Evolutionary conservation across 2,797 vertebrate genomes (phyloP).

Genomic region (Gadopsis bispinosus): DNA sequence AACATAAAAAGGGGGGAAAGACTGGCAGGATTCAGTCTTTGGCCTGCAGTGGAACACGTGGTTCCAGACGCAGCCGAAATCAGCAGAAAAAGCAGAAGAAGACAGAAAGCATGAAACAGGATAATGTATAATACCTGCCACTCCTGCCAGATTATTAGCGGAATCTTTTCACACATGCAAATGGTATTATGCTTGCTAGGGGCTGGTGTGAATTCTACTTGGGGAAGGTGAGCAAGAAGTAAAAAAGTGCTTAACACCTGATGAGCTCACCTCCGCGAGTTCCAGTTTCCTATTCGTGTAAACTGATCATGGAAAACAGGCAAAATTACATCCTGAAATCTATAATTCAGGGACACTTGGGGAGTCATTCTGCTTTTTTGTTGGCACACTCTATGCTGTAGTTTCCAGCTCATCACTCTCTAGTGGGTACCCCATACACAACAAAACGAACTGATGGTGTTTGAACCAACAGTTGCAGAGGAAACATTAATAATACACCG

Average conservation of each 20-base stretch:
- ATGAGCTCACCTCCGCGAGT: background rate
- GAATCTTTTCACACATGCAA: conserved; percentile 49
- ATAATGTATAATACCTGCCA: conserved; percentile 47
- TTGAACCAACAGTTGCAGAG: conserved; percentile 9
- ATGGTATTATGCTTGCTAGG: conserved; percentile 13
- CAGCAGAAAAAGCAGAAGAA: conserved; percentile 26
- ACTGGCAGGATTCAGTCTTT: conserved; percentile 30
- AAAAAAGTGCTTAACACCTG: background rate
- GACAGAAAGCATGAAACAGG: conserved; percentile 59
- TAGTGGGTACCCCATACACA: background rate
- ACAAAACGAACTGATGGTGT: conserved; percentile 21
- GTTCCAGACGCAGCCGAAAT: conserved; percentile 30
- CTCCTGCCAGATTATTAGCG: conserved; percentile 49
- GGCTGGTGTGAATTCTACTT: conserved; percentile 17
- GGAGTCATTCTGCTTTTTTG: conserved; percentile 4
- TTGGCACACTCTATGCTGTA: conserved; percentile 1
- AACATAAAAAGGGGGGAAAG: conserved; percentile 10
- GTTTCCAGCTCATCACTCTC: conserved; percentile 4
- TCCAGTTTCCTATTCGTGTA: background rate
- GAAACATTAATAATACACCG: conserved; percentile 24
- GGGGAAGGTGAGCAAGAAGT: conserved; percentile 24
- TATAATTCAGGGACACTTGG: background rate
- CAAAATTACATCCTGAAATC: background rate
- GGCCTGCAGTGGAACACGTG: conserved; percentile 17
- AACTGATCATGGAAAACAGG: background rate